These are phyloP conservation scores for Caenorhabditis zanzibari DNA, from an alignment of 2,888 invertebrate genomes.

Conservation along the genomic window DNA sequence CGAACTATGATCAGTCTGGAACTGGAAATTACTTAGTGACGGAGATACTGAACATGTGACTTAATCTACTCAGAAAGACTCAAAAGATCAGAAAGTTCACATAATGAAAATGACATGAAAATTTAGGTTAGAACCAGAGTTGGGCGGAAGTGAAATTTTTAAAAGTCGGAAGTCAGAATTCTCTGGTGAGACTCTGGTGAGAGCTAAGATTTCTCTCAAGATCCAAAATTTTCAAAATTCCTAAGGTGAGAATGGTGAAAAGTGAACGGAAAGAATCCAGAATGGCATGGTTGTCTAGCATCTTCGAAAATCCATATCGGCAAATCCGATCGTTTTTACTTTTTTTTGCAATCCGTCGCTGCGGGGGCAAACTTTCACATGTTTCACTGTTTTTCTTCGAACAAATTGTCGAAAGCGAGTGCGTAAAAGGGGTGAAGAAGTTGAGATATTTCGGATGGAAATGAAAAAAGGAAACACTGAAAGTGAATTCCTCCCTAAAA, in stretches of 20 bases:
- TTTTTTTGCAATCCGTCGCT: conserved; percentile 26
- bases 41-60: not conserved
- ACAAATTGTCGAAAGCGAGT: conserved; percentile 55
- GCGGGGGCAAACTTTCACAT: conserved; percentile 36
- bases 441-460: conserved; percentile 29
- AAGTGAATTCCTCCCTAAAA: conserved; percentile 50
- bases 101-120: too few species aligned
- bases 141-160: too few species aligned
- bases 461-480: conserved; percentile 35
- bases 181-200: too few species aligned
- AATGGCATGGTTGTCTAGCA: conserved; percentile 32
- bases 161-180: too few species aligned
- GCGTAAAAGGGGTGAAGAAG: conserved; percentile 49
- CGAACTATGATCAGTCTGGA: conserved; percentile 13
- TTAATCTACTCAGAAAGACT: not conserved
- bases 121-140: too few species aligned
- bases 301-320: conserved; percentile 32
- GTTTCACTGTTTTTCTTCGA: conserved; percentile 20
- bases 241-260: conserved; percentile 3
- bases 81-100: conserved; percentile 12
- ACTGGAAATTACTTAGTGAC: not conserved
- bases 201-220: too few species aligned
- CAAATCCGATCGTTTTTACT: conserved; percentile 49
- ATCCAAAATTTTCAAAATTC: not conserved
- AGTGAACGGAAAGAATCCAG: conserved; percentile 17